Conservation (phyloP, 2,113 vertebrate genomes). For the Muscicapa adusta region DNA sequence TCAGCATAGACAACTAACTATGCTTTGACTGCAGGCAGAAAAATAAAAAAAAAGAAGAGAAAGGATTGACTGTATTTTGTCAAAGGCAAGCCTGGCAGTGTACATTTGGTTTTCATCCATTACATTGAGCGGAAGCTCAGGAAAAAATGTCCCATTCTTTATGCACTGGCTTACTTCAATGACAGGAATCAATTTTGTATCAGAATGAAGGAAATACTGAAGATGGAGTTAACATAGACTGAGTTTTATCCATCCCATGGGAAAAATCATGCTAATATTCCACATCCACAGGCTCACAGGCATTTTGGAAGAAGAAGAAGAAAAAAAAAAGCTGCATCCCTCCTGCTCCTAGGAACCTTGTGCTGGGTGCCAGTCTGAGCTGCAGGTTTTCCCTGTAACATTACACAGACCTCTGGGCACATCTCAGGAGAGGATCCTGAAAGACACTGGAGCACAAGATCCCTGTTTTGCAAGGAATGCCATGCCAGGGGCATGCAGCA, state of each 20-base stretch:
- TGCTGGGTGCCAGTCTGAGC: neutral
- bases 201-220: neutral
- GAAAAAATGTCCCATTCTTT: neutral
- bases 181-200: neutral
- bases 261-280: neutral
- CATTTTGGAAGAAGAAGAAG: neutral
- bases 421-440: neutral
- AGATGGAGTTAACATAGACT: neutral
- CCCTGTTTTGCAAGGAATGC: neutral
- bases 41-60: neutral
- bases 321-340: neutral
- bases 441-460: neutral
- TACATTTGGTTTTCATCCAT: conserved; percentile 4
- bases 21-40: neutral
- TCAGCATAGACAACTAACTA: neutral
- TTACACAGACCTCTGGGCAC: neutral
- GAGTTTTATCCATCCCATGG: neutral
- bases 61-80: neutral
- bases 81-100: neutral
- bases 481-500: neutral
- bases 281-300: neutral
- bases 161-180: neutral
- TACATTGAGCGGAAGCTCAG: neutral
- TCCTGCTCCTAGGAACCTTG: neutral
- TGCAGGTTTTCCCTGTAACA: neutral